A percentile compares a stretch with the other conserved stretches of the same genome.
These are phyloP conservation scores for Acleris laterana DNA, from an alignment of 2,888 invertebrate species.

Conservation along the genomic window DNA sequence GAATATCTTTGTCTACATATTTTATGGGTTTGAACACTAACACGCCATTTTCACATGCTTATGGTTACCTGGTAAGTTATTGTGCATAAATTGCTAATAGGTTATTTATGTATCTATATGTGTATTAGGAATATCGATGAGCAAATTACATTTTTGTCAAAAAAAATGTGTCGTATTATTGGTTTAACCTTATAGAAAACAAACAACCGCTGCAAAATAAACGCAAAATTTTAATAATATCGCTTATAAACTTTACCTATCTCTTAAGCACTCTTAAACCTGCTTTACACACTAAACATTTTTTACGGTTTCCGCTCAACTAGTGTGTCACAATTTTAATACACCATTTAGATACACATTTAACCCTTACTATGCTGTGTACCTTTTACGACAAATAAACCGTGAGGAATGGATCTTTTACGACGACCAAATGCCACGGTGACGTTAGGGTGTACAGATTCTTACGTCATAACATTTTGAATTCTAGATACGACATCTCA, in stretches of 20 bases:
- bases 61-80: neutral
- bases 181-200: too few relatives aligned
- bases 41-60: slow-evolving; percentile 78
- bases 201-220: neutral
- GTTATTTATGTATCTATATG: neutral
- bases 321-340: slow-evolving; percentile 82
- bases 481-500: slow-evolving; percentile 69
- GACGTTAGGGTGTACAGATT: slow-evolving; percentile 64
- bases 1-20: slow-evolving; percentile 2
- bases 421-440: slow-evolving; percentile 52
- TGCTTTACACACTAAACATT: slow-evolving; percentile 42
- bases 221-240: neutral
- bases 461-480: slow-evolving; percentile 80
- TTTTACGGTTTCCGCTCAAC: slow-evolving; percentile 78
- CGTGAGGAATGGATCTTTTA: slow-evolving; percentile 81
- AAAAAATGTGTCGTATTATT: too few relatives aligned
- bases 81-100: neutral
- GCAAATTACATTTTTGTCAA: neutral
- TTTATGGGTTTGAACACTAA: slow-evolving; percentile 52
- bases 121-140: neutral
- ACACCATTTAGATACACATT: slow-evolving; percentile 75
- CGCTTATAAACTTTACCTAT: neutral
- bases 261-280: neutral
- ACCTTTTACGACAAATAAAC: slow-evolving; percentile 78
- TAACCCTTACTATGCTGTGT: slow-evolving; percentile 72